Evolutionary conservation across 2,113 vertebrate species (phyloP).

Genomic region (Atherinomorus stipes): DNA sequence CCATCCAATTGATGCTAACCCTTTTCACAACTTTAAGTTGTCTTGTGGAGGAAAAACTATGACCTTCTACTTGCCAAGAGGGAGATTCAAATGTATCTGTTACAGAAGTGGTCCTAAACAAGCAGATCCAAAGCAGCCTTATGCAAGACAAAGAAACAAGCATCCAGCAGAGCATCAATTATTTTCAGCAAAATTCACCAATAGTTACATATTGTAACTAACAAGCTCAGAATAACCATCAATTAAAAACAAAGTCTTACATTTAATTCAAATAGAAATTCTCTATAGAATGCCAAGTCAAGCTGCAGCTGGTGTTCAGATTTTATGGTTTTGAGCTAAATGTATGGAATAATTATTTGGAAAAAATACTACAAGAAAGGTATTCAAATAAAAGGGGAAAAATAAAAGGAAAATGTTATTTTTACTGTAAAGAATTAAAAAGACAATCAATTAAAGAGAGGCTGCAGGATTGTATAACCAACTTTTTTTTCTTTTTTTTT

Average conservation of each 20-base stretch:
- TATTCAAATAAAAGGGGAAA: too few relatives aligned
- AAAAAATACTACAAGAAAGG: too few relatives aligned
- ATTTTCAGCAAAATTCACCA: neutral
- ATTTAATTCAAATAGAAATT: neutral
- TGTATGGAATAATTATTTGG: too few relatives aligned
- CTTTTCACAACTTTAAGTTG: neutral
- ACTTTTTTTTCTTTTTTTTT: too few relatives aligned
- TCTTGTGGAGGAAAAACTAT: too few relatives aligned
- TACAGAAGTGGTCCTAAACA: too few relatives aligned
- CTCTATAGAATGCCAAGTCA: too few relatives aligned
- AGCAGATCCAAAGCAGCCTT: neutral
- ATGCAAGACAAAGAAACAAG: neutral
- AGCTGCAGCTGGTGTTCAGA: neutral
- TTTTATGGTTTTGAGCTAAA: neutral
- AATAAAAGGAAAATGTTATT: neutral
- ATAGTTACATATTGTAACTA: neutral
- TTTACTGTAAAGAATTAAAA: neutral
- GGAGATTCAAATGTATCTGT: too few relatives aligned
- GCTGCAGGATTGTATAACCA: too few relatives aligned
- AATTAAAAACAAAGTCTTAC: too few relatives aligned
- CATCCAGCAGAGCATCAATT: neutral
- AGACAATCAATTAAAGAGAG: too few relatives aligned
- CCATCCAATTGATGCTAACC: conserved; percentile 8
- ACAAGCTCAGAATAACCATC: neutral
- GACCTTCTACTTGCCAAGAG: too few relatives aligned